Evolutionary conservation across 1,140 invertebrate species (phyloP).

Genomic region (Lepidurus apus): DNA sequence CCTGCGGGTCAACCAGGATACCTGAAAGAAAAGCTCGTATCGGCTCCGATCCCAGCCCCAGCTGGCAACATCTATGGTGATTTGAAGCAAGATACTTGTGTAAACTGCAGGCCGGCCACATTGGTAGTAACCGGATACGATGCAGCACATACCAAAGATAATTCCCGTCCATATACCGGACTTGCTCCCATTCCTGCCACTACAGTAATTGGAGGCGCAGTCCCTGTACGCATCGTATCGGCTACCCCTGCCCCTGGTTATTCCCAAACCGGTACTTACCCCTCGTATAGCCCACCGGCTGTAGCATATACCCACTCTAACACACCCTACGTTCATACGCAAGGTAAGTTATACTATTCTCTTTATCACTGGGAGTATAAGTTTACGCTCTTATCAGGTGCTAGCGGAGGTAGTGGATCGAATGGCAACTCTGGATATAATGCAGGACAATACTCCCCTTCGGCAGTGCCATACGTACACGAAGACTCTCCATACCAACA

Average conservation of each 20-base stretch:
- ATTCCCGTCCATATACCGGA: not conserved
- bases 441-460: conserved; percentile 25
- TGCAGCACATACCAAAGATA: not conserved
- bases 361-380: not conserved
- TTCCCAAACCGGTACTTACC: not conserved
- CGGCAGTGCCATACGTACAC: conserved; percentile 25
- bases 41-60: not conserved
- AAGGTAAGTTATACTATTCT: not conserved
- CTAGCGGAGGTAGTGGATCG: not conserved
- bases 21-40: conserved; percentile 6
- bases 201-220: conserved; percentile 15
- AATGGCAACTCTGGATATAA: not conserved
- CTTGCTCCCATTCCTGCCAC: conserved; percentile 31
- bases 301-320: not conserved
- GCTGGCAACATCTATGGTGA: conserved; percentile 23
- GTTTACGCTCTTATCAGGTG: not conserved
- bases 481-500: not conserved
- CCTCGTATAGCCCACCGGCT: not conserved
- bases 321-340: not conserved
- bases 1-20: conserved; percentile 32
- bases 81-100: conserved; percentile 24
- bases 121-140: conserved; percentile 23
- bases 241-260: conserved; percentile 26
- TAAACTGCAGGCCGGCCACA: conserved; percentile 27
- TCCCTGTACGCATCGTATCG: conserved; percentile 28